Percentiles rank a stretch among this genome's conserved stretches.
These are phyloP conservation scores for Serripes groenlandicus DNA, from an alignment of 2,888 invertebrate genomes.

Conservation along the genomic window DNA sequence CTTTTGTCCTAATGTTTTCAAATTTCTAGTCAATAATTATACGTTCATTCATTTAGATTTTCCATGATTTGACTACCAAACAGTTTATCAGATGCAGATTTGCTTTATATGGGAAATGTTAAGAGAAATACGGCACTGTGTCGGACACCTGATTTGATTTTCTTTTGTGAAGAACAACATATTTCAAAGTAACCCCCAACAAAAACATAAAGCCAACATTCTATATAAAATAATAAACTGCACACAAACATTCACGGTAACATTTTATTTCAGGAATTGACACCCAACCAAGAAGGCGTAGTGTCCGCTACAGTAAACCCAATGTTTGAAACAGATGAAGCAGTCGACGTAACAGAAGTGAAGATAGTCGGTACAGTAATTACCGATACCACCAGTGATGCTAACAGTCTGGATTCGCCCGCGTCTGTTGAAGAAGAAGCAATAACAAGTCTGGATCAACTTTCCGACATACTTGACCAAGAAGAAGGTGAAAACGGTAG, in stretches of 20 bases:
- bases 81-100: background rate
- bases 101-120: too few relatives aligned
- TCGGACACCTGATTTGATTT: too few relatives aligned
- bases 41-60: too few relatives aligned
- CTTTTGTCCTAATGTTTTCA: background rate
- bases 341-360: background rate
- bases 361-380: background rate
- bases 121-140: too few relatives aligned
- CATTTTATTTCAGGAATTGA: conserved; percentile 17
- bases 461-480: conserved; percentile 50
- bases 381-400: background rate
- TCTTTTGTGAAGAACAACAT: too few relatives aligned
- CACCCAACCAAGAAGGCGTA: background rate
- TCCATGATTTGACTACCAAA: background rate
- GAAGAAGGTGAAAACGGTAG: conserved; percentile 37
- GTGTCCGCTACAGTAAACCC: conserved; percentile 13
- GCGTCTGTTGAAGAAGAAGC: too few relatives aligned
- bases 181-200: too few relatives aligned
- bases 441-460: conserved; percentile 51
- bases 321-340: background rate
- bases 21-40: too few relatives aligned
- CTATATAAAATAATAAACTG: too few relatives aligned
- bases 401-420: background rate
- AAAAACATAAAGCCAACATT: too few relatives aligned
- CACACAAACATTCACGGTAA: too few relatives aligned